phyloP scores from a whole-genome alignment of 2,113 vertebrate species.

The Symphodus melops region DNA sequence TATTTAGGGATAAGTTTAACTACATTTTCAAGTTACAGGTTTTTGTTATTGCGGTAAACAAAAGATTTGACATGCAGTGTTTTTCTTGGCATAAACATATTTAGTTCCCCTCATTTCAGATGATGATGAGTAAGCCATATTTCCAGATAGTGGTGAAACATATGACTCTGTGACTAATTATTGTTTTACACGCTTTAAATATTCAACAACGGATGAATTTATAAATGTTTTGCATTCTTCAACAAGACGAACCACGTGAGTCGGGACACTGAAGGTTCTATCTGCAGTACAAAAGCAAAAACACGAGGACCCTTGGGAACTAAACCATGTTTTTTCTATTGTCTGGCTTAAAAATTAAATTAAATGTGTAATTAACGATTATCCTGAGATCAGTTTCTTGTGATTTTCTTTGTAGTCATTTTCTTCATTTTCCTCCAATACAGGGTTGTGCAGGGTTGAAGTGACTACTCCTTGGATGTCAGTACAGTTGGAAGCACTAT shows the following conservation, averaged over 20 bases:
- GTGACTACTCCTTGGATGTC: background rate
- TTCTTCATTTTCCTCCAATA: too few species aligned
- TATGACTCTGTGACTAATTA: constrained; percentile 36
- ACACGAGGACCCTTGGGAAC: background rate
- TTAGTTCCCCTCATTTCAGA: background rate
- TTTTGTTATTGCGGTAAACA: background rate
- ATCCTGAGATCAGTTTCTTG: too few species aligned
- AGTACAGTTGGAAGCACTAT: background rate
- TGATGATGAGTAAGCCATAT: background rate
- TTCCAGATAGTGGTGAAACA: background rate
- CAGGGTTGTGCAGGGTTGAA: too few species aligned
- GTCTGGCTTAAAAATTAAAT: too few species aligned
- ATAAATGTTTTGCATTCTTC: background rate
- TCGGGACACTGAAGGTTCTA: background rate
- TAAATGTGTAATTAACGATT: too few species aligned
- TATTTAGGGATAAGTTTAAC: background rate
- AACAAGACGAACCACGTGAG: background rate
- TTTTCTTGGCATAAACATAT: background rate
- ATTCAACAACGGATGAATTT: background rate
- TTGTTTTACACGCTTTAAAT: constrained; percentile 5
- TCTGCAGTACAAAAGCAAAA: background rate
- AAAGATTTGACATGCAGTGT: background rate
- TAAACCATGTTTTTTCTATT: background rate
- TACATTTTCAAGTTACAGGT: background rate
- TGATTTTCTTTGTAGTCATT: too few species aligned